Conservation (phyloP, 2,797 vertebrate genomes). For the Microctenopoma lineatum region DNA sequence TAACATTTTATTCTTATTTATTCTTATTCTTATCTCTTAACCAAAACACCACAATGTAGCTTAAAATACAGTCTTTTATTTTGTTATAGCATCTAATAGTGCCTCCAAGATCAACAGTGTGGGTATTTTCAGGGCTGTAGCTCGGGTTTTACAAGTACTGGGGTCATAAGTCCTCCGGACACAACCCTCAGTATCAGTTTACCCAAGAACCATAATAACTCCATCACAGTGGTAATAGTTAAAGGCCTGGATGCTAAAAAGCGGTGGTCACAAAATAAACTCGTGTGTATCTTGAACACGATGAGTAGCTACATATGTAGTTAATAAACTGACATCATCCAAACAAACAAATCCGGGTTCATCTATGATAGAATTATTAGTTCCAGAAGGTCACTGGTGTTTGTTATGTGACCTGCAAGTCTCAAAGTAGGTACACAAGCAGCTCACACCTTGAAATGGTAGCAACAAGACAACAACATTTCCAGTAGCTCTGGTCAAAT, state of each 20-base stretch:
- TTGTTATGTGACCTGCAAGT: constrained; percentile 5
- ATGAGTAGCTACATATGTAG: too few relatives aligned
- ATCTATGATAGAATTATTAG: neutral
- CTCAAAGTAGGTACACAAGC: constrained; percentile 14
- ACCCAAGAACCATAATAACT: neutral
- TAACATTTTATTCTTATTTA: neutral
- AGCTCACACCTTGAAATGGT: constrained; percentile 15
- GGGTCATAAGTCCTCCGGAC: neutral
- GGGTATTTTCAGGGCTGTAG: neutral
- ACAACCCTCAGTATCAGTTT: neutral
- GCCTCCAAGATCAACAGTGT: neutral
- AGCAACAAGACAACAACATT: constrained; percentile 33
- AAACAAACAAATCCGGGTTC: neutral
- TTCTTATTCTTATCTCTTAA: neutral
- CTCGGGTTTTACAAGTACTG: neutral
- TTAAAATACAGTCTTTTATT: constrained; percentile 5
- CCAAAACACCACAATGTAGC: constrained; percentile 12
- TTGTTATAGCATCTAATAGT: neutral
- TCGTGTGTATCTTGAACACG: neutral
- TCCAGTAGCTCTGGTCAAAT: constrained; percentile 17
- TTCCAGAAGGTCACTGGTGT: neutral
- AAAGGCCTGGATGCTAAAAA: neutral
- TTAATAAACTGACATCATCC: neutral
- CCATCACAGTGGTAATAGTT: neutral
- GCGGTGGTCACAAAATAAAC: neutral